A percentile compares a stretch with the other conserved stretches of the same genome.
Conservation (phyloP, 2,113 vertebrate genomes). For the Cynoglossus semilaevis region DNA sequence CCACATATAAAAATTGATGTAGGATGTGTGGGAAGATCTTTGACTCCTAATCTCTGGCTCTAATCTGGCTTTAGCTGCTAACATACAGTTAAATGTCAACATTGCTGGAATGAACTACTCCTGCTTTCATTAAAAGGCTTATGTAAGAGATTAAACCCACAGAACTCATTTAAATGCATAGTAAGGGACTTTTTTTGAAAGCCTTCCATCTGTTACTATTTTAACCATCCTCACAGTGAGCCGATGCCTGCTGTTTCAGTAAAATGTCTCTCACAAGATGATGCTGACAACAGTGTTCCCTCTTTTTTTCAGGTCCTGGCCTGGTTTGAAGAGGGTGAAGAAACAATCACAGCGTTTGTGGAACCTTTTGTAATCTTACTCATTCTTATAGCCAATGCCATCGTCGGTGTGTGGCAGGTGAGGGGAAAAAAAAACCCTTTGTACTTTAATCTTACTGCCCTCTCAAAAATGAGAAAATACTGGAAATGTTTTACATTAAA, state of each 20-base stretch:
- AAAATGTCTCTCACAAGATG: not conserved
- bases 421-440: conserved; percentile 50
- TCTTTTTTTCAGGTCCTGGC: conserved; percentile 85
- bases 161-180: not conserved
- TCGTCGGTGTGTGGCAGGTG: conserved; percentile 99
- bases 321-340: conserved; percentile 99
- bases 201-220: not conserved
- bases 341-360: conserved; percentile 98
- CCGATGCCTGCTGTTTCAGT: not conserved
- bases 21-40: too few species aligned
- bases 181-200: not conserved
- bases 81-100: conserved; percentile 8
- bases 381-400: conserved; percentile 97
- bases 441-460: not conserved
- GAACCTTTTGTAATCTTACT: conserved; percentile 99
- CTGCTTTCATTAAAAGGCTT: not conserved
- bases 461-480: not conserved
- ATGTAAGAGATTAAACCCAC: not conserved
- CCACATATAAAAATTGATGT: too few species aligned
- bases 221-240: not conserved
- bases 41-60: conserved; percentile 7
- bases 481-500: too few species aligned
- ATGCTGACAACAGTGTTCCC: not conserved
- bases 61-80: not conserved
- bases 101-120: not conserved